Evolutionary conservation across 2,113 vertebrate species (phyloP).

Genomic region (Heteronetta atricapilla): DNA sequence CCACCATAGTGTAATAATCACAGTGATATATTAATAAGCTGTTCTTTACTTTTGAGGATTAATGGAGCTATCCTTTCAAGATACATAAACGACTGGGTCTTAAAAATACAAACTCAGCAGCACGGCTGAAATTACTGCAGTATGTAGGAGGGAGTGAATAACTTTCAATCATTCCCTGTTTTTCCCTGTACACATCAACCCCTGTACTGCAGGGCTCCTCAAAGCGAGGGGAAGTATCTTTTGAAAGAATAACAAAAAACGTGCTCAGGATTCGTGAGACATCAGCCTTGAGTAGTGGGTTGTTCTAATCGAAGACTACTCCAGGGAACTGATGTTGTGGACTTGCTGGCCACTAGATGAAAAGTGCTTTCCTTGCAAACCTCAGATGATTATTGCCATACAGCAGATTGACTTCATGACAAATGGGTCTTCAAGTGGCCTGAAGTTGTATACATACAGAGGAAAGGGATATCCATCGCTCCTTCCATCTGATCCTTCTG

Average conservation of each 20-base stretch:
- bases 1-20: neutral
- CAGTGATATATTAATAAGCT: neutral
- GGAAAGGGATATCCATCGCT: constrained; percentile 41
- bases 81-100: neutral
- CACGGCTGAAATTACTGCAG: neutral
- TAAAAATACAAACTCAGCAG: neutral
- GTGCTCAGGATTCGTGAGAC: neutral
- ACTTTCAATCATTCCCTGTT: neutral
- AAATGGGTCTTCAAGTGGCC: constrained; percentile 34
- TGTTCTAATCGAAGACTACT: neutral
- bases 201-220: neutral
- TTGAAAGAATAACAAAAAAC: neutral
- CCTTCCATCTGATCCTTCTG: constrained; percentile 55
- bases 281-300: neutral
- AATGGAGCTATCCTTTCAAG: neutral
- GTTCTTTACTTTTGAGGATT: neutral
- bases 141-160: neutral
- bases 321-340: neutral
- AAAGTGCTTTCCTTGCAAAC: neutral
- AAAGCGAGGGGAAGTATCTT: neutral
- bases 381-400: neutral
- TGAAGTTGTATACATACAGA: constrained; percentile 19
- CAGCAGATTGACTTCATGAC: neutral
- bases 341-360: neutral
- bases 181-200: neutral